Evolutionary conservation across 2,888 invertebrate species (phyloP), one percentile per base, ranked within the genome.

Genomic region (Calameuta pallipes): DNA sequence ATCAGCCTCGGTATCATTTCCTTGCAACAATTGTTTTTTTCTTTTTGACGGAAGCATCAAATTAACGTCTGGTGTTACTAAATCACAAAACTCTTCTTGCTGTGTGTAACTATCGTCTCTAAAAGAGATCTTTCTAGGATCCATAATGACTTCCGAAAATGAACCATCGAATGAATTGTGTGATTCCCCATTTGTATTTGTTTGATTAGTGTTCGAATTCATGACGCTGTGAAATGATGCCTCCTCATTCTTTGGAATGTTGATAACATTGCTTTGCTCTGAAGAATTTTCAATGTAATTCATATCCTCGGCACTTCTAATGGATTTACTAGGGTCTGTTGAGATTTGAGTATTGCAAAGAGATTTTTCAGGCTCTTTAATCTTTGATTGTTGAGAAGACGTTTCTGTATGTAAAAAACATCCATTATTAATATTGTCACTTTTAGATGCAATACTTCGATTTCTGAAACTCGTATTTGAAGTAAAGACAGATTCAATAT

Each of bases 51-150:
- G 86, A 37, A 86, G 78, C 34, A 86, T 85, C 11, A 91, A 81
- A 85, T 89, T 91, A 30, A 91, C 83, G 75, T 91, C 89, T 9
- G 91, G 91, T 6, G 90, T 90, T 13, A 86, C 83, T 70, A 91
- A 85, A 79, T 91, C 88, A 78, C 83, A 84, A 80, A 91, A 91
- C 77, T 91, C 90, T 6, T 88, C 87, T 76, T 89, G 88, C 31
- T 86, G 89, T 0, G 86, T 87, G 74, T 85, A 87, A 79, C 81
- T 86, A n/a, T 87, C 87, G 73, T 91, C 90, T 75, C 91, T 87
- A 69, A 91, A 90, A 12, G 90, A 90, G 76, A 91, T 90, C 80
- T 85, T 90, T 77, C 84, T 82, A 9, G 90, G 87, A 84, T 91
- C 91, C 69, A 91, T 80, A 1, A 87, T 79, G 12, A 85, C 78